phyloP scores from a whole-genome alignment of 2,797 vertebrate species.

The Odontamblyopus rebecca region DNA sequence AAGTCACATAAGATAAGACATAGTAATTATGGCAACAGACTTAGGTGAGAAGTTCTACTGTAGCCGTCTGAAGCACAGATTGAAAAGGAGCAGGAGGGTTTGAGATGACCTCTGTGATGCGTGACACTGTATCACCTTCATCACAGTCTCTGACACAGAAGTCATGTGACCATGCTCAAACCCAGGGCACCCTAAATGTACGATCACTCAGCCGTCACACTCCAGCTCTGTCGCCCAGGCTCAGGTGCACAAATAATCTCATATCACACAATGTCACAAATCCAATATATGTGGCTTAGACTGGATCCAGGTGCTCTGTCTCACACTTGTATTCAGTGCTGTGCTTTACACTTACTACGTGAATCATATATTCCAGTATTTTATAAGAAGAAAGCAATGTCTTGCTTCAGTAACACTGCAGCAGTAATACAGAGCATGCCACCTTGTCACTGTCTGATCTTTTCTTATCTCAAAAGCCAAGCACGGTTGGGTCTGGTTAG shows the following conservation, averaged over 20 bases:
- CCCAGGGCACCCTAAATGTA: conserved; percentile 8
- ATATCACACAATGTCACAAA: conserved; percentile 44
- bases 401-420: background rate
- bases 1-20: too few species aligned
- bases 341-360: background rate
- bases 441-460: too few species aligned
- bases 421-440: too few species aligned
- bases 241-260: conserved; percentile 33
- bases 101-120: conserved; percentile 68
- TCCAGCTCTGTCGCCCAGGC: conserved; percentile 20
- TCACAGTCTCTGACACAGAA: conserved; percentile 47
- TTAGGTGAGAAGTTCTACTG: background rate
- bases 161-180: conserved; percentile 37
- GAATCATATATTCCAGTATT: background rate
- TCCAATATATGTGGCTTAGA: conserved; percentile 30
- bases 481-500: too few species aligned
- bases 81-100: conserved; percentile 59
- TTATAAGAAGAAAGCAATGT: background rate
- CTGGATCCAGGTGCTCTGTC: conserved; percentile 9
- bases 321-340: conserved; percentile 3
- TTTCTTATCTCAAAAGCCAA: too few species aligned
- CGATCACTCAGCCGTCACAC: conserved; percentile 30
- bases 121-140: conserved; percentile 65
- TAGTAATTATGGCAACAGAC: too few species aligned
- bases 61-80: conserved; percentile 46